Conservation (phyloP, 2,797 vertebrate species). For the Brachyalestes nurse region DNA sequence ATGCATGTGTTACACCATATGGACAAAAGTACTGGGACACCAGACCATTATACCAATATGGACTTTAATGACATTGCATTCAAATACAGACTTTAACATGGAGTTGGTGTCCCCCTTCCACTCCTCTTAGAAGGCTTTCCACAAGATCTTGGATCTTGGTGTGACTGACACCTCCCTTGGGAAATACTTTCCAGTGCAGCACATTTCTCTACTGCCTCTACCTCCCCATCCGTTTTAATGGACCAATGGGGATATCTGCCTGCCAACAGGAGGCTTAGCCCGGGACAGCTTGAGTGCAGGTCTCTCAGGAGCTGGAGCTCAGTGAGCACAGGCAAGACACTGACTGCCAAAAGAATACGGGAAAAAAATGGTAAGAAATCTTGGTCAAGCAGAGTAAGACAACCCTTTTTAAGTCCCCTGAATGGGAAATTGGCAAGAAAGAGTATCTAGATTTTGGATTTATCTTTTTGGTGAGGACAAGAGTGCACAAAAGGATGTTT, state of each 20-base stretch:
- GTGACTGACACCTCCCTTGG: not conserved
- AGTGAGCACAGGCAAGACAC: not conserved
- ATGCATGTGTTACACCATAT: not conserved
- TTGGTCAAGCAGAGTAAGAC: not conserved
- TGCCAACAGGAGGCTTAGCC: conserved; percentile 21
- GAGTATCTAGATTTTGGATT: not conserved
- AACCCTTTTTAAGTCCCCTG: too few relatives aligned
- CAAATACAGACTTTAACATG: too few relatives aligned
- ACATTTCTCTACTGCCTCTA: conserved; percentile 11
- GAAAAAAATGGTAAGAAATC: not conserved
- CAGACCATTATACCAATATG: too few relatives aligned
- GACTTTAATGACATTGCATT: too few relatives aligned
- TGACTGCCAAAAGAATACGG: not conserved
- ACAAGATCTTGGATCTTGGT: too few relatives aligned
- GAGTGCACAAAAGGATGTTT: not conserved
- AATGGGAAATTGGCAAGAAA: not conserved
- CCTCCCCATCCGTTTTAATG: not conserved
- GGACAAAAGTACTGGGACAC: too few relatives aligned
- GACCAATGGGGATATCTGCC: not conserved
- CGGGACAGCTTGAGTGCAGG: conserved; percentile 26
- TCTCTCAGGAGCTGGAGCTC: conserved; percentile 6
- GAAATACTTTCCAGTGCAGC: not conserved
- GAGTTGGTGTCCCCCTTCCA: too few relatives aligned
- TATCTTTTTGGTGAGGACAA: not conserved
- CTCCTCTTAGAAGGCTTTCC: too few relatives aligned